Percentiles rank a stretch among this genome's conserved stretches.
These are phyloP conservation scores for Coptotermes formosanus DNA, from an alignment of 1,140 invertebrate genomes.

Conservation along the genomic window DNA sequence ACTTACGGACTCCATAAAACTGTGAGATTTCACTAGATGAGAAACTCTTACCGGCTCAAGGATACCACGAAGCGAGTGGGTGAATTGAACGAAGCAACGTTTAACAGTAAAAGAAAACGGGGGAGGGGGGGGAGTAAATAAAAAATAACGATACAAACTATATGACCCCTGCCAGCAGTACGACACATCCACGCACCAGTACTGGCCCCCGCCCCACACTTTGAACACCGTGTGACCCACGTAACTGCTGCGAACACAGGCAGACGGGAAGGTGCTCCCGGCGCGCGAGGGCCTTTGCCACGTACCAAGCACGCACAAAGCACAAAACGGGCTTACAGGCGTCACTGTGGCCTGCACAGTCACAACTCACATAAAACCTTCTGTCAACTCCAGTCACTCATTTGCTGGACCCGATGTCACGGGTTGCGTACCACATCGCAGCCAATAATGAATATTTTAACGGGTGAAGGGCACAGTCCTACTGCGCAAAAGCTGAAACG, in stretches of 20 bases:
- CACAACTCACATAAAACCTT: not conserved
- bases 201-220: not conserved
- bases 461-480: not conserved
- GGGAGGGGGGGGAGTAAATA: too few species aligned
- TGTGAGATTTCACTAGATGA: too few species aligned
- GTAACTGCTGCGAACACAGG: not conserved
- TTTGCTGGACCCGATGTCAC: not conserved
- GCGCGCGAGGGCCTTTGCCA: not conserved
- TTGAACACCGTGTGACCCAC: not conserved
- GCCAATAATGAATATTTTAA: not conserved
- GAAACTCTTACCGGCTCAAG: too few species aligned
- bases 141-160: too few species aligned
- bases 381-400: not conserved
- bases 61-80: too few species aligned
- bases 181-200: too few species aligned
- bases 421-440: not conserved
- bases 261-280: not conserved
- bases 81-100: too few species aligned
- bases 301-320: slow-evolving; percentile 2
- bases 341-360: not conserved
- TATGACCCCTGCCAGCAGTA: too few species aligned
- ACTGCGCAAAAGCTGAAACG: not conserved
- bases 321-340: not conserved
- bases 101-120: too few species aligned
- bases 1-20: too few species aligned